Base-by-base conservation (phyloP, 1,140 invertebrate species). In the Lasaia peninsularis region DNA sequence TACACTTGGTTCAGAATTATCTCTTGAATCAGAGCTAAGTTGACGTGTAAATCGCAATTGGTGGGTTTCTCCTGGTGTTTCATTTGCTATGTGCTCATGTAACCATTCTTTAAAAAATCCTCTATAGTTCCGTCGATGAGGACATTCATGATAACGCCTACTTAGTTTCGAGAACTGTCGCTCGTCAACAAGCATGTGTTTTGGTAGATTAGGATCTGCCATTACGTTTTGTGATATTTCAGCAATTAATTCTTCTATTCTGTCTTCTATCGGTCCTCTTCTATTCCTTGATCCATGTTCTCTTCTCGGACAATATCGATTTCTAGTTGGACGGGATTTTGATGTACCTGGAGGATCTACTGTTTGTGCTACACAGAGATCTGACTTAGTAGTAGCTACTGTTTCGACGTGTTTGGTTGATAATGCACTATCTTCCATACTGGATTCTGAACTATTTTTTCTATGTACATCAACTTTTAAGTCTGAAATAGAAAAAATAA, bases 391-490 rank as follows among this genome's bases (percentile, higher is more conserved):
- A 1, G 67, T 74, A 2, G 79, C 80, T 2, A 75, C 65, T 18
- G 71, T 60, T 57, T 86, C 83, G 2, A 63, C 24, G 50, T 72
- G 79, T 57, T 84, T 86, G 0, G 71, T 53, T 28, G 80, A 86
- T 48, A 70, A 67, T 1, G 77, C 79, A 60, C 79, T 86, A 51
- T 88, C 83, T 62, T 88, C 86, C 66, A 86, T 75, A 62, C 94
- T 95, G 66, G 95, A 96, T 78, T 95, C 95, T 0, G 96, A 96
- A 80, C 96, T 97, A 76, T 97, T 96, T 81, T 96, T 96, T 33
- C 95, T 92, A 89, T 98, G 96, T 28, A 98, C 96, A 88, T 98
- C 96, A 48, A 96, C 96, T 91, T 97, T 96, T 58, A 97, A 91
- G 91, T 97, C 95, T 94, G 78, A 28, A 90, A 80, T 72, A 60